Conservation (phyloP, 2,888 invertebrate species). For the Hecatera dysodea region DNA sequence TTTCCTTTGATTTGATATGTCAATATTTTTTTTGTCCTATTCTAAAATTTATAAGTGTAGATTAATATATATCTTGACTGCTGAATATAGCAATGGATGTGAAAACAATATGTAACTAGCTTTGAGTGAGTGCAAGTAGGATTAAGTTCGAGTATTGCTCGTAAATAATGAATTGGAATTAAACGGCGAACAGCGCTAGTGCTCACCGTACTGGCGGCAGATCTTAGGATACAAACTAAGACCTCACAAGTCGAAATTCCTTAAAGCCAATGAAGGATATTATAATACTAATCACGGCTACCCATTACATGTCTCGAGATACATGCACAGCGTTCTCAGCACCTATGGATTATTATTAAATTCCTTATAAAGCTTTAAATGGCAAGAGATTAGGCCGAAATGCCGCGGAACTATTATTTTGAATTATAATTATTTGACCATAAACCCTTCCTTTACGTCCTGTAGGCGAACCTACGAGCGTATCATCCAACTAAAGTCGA, state of each 20-base stretch:
- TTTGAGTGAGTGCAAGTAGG: not conserved
- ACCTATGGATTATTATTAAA: slow-evolving; percentile 17
- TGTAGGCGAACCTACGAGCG: slow-evolving; percentile 8
- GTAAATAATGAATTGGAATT: not conserved
- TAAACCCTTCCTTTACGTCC: slow-evolving; percentile 49
- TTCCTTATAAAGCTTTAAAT: slow-evolving; percentile 10
- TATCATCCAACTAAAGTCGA: slow-evolving; percentile 39
- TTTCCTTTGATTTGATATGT: no score
- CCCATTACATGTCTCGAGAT: not conserved
- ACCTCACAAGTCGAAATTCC: slow-evolving; percentile 40
- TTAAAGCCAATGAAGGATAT: slow-evolving; percentile 15
- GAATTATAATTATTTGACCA: slow-evolving; percentile 38
- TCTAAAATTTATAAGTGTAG: no score
- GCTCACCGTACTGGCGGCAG: not conserved
- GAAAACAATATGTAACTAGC: not conserved
- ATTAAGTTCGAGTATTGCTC: not conserved
- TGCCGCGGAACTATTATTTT: slow-evolving; percentile 18
- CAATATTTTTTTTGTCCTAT: no score
- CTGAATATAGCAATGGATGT: not conserved
- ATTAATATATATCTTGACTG: not conserved
- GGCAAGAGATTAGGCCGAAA: slow-evolving; percentile 26
- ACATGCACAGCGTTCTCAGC: slow-evolving; percentile 2
- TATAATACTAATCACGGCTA: slow-evolving; percentile 38
- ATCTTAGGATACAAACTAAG: not conserved
- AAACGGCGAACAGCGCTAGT: no score